Evolutionary conservation across 1,140 invertebrate genomes (phyloP), one percentile per base, ranked within the genome.

Genomic region (Contarinia nasturtii): DNA sequence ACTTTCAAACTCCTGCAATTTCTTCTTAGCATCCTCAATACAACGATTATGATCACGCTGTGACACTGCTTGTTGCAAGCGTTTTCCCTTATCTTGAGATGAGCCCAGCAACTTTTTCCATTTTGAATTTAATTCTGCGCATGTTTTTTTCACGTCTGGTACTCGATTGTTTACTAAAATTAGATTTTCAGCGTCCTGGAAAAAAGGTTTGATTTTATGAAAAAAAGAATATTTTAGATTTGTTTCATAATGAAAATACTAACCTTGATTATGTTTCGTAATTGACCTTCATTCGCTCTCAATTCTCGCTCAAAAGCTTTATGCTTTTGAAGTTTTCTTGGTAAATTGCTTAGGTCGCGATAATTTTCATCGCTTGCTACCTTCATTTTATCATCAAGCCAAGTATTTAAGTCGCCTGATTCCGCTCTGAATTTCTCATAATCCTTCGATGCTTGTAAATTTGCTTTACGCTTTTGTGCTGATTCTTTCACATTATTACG

Each of bases 281-380:
- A 65, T 58, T 89, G 84, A 14, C 86, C 86, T 64, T 91, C 86
- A 60, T 94, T 94, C 0, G 89, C 85, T 36, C 86, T 73, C 7
- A 98, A 63, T 61, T 98, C 95, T 17, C 92, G 72, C 58, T 97
- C 91, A 61, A 98, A 97, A 0, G 93, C 94, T 64, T 97, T 91
- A 59, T 98, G 94, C 59, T 96, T 96, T 63, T 97, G 89, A 2
- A 97, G 67, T 63, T 97, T 97, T 2, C 89, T 72, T 49, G 91
- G 86, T 36, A 98, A 67, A 59, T 96, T 95, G 36, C 76, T 82
- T 15, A 95, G 67, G 57, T 97, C 92, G 21, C 87, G 74, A 59
- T 94, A 95, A 46, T 82, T 91, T 57, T 96, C 89, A 57, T 97
- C 93, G 5, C 79, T 80, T 0, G 91, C 89, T 3, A 84, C 84